Percentiles rank a stretch among this genome's conserved stretches.
Conservation (phyloP, 2,797 vertebrate genomes). For the Nannoperca australis region DNA sequence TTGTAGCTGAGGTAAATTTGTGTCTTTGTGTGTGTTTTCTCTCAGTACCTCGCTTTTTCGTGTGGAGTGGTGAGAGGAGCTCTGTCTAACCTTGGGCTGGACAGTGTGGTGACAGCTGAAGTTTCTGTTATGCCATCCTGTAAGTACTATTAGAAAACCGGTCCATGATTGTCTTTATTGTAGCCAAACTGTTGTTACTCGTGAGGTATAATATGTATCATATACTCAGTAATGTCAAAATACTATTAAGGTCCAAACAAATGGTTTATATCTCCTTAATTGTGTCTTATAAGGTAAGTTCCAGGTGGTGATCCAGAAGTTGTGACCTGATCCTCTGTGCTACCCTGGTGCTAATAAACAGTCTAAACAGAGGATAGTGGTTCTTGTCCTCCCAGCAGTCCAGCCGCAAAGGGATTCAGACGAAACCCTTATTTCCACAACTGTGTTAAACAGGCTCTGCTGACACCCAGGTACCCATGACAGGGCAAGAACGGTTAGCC, state of each 20-base stretch:
- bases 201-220: neutral
- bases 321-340: constrained; percentile 65
- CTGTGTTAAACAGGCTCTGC: constrained; percentile 22
- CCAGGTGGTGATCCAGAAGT: constrained; percentile 88
- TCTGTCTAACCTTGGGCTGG: constrained; percentile 88
- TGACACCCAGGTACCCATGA: constrained; percentile 12
- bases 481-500: neutral
- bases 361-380: constrained; percentile 17
- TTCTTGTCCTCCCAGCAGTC: neutral
- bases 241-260: neutral
- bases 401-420: constrained; percentile 18
- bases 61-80: constrained; percentile 90
- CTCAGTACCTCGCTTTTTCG: constrained; percentile 90
- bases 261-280: neutral
- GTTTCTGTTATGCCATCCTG: constrained; percentile 89
- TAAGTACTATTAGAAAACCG: constrained; percentile 77
- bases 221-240: neutral
- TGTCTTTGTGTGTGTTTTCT: constrained; percentile 7
- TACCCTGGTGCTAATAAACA: constrained; percentile 16
- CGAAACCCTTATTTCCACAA: constrained; percentile 18
- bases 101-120: constrained; percentile 89
- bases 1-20: neutral
- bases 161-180: neutral
- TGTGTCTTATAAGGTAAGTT: constrained; percentile 85
- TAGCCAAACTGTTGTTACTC: constrained; percentile 1